Percentiles rank a stretch among this genome's conserved stretches.
Evolutionary conservation across 2,888 invertebrate genomes (phyloP).

Genomic region (Oxycera nigricornis): DNA sequence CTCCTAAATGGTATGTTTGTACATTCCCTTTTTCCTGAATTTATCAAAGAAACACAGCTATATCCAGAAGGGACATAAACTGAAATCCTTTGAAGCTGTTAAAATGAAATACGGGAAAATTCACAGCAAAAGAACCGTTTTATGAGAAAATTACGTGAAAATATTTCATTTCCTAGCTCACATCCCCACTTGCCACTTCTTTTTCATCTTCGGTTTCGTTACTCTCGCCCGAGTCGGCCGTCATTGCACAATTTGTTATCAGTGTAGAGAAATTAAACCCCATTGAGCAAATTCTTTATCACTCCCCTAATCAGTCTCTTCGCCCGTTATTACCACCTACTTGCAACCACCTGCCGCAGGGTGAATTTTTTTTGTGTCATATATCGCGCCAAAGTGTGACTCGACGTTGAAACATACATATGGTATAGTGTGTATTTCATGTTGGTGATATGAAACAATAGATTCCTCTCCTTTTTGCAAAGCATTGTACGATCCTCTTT

Average conservation of each 20-base stretch:
- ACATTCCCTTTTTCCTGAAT: too few relatives aligned
- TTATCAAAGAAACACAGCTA: too few relatives aligned
- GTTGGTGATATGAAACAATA: neutral
- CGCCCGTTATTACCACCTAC: neutral
- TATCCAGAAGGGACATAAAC: too few relatives aligned
- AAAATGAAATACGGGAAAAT: neutral
- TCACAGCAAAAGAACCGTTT: neutral
- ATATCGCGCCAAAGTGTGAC: neutral
- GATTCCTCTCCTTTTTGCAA: neutral
- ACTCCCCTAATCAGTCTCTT: neutral
- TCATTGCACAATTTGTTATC: conserved; percentile 17
- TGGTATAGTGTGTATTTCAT: neutral
- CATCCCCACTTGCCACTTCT: neutral
- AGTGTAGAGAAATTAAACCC: neutral
- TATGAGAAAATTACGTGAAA: conserved; percentile 13
- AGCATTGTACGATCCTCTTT: neutral
- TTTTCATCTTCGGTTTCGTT: neutral
- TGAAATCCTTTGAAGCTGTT: neutral
- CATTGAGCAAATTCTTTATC: too few relatives aligned
- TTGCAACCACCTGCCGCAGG: conserved; percentile 34
- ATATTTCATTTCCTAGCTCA: conserved; percentile 19
- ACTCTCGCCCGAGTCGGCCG: neutral
- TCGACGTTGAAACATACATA: neutral
- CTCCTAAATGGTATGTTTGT: too few relatives aligned
- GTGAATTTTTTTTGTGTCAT: conserved; percentile 19